These are phyloP conservation scores for Triops longicaudatus DNA, from an alignment of 1,140 invertebrate species.

Conservation along the genomic window DNA sequence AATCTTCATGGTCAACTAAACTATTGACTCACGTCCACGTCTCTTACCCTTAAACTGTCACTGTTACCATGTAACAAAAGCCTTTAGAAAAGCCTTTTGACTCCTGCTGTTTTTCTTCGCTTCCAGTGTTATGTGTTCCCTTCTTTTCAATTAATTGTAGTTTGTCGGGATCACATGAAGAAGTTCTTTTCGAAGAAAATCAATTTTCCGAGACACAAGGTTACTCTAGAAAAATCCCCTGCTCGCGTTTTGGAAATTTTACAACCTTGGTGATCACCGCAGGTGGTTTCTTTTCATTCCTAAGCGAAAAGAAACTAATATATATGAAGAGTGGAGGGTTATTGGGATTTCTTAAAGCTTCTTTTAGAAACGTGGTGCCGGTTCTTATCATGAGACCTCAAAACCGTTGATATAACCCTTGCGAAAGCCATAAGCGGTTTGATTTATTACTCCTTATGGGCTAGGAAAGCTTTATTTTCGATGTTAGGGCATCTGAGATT, in stretches of 20 bases:
- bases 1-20: conserved; percentile 3
- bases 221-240: background rate
- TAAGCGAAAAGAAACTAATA: background rate
- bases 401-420: background rate
- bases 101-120: conserved; percentile 2
- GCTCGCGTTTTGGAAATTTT: background rate
- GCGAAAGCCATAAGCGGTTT: background rate
- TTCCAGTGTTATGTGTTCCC: background rate
- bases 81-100: background rate
- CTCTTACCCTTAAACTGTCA: conserved; percentile 1
- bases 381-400: background rate
- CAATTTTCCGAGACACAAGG: background rate
- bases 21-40: conserved; percentile 1
- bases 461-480: background rate
- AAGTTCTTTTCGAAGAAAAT: background rate
- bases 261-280: background rate
- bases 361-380: background rate
- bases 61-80: background rate
- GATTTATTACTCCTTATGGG: background rate
- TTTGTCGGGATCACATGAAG: background rate
- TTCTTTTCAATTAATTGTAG: background rate
- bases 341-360: background rate
- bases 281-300: background rate
- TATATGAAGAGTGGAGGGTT: background rate
- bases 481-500: background rate